These are phyloP conservation scores for Cremastinae sp. DNA, from an alignment of 2,888 invertebrate genomes.

Conservation along the genomic window DNA sequence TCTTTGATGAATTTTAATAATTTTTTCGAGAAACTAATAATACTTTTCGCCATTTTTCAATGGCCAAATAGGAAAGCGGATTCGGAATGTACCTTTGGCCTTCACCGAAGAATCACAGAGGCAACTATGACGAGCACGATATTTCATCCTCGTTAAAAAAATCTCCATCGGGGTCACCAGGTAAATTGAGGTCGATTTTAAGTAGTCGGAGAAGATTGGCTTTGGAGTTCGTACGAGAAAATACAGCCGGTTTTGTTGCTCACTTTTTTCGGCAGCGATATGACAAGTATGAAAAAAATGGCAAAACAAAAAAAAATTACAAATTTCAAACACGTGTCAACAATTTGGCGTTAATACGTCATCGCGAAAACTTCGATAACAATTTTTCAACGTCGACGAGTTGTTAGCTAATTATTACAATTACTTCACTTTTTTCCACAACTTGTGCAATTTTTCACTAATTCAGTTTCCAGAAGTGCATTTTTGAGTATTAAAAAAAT, in stretches of 20 bases:
- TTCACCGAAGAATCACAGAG: constrained; percentile 13
- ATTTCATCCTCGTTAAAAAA: constrained; percentile 42
- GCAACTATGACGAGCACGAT: constrained; percentile 9
- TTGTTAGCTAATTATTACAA: no score
- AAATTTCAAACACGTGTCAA: no score
- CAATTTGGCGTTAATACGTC: no score
- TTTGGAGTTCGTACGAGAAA: constrained; percentile 48
- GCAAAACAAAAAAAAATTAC: constrained; percentile 21
- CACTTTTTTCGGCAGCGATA: constrained; percentile 30
- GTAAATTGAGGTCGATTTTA: constrained; percentile 73
- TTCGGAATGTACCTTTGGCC: constrained; percentile 10
- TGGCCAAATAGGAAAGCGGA: constrained; percentile 7
- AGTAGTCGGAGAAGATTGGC: constrained; percentile 65
- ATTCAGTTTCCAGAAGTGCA: no score
- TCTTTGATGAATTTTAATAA: no score
- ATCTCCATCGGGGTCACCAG: constrained; percentile 71
- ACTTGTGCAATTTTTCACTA: no score
- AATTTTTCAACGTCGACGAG: no score
- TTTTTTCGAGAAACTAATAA: no score
- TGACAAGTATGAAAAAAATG: constrained; percentile 18
- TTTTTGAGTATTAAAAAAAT: no score
- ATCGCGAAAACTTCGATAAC: no score
- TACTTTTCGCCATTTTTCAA: no score
- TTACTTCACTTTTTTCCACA: no score
- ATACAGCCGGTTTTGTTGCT: constrained; percentile 68